These are phyloP conservation scores for Falco peregrinus DNA, from an alignment of 2,797 vertebrate species.

Conservation along the genomic window DNA sequence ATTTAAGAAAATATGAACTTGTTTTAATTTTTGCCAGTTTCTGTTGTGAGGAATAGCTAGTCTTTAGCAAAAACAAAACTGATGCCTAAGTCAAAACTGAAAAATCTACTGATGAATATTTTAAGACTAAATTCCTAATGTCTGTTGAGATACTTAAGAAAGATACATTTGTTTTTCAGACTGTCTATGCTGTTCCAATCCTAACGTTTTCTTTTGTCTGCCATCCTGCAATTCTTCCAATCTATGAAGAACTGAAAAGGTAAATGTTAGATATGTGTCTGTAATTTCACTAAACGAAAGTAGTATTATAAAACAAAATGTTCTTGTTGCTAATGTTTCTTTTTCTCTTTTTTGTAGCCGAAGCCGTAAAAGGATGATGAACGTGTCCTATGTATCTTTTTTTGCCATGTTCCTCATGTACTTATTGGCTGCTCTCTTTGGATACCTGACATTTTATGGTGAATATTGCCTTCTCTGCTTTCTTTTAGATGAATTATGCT, in stretches of 20 bases:
- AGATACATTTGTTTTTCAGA: constrained; percentile 78
- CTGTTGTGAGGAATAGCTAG: background rate
- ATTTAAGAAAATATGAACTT: background rate
- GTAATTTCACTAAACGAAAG: background rate
- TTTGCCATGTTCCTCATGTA: constrained; percentile 98
- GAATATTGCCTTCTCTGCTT: constrained; percentile 57
- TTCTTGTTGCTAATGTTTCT: constrained; percentile 12
- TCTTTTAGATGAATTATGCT: background rate
- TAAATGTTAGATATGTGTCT: constrained; percentile 38
- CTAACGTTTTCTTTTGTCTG: constrained; percentile 97
- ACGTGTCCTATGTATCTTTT: constrained; percentile 95
- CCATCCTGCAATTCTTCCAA: constrained; percentile 95
- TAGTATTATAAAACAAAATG: background rate
- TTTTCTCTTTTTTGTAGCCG: constrained; percentile 80
- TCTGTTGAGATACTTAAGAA: constrained; percentile 2
- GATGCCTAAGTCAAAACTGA: background rate
- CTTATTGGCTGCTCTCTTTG: constrained; percentile 94
- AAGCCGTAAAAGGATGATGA: constrained; percentile 93
- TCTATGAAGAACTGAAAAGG: constrained; percentile 97
- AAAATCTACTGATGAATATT: background rate
- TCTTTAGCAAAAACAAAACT: background rate
- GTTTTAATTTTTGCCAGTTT: background rate
- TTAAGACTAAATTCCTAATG: background rate
- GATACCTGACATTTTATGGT: constrained; percentile 97
- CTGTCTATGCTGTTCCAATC: constrained; percentile 95